These are phyloP conservation scores for Harpagus bidentatus DNA, from an alignment of 2,113 vertebrate species.

Conservation along the genomic window DNA sequence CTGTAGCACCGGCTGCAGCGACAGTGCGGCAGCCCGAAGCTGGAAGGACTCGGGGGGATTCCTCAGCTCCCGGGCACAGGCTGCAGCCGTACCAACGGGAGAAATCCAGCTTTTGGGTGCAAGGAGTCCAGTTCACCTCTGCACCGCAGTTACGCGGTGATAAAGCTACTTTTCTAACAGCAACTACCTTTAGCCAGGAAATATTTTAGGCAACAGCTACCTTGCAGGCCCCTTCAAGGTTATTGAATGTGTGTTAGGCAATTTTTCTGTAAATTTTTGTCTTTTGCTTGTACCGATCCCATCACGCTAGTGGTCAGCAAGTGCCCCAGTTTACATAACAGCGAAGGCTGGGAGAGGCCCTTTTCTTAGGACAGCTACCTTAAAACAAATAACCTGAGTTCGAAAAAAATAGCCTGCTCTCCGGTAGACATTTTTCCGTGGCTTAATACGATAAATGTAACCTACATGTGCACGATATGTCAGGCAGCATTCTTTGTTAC, in stretches of 20 bases:
- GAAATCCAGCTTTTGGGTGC: background rate
- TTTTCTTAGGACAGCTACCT: background rate
- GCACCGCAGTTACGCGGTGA: accelerated
- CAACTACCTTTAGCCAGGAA: background rate
- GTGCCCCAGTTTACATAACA: background rate
- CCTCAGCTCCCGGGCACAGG: background rate
- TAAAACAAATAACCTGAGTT: background rate
- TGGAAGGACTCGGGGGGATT: background rate
- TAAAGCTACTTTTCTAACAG: background rate
- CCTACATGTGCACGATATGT: background rate
- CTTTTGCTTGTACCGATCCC: background rate
- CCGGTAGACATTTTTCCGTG: background rate
- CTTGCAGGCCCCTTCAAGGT: background rate
- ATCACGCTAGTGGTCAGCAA: background rate
- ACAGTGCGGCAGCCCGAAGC: background rate
- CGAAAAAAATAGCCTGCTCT: background rate
- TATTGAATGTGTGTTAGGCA: background rate
- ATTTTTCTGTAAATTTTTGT: background rate
- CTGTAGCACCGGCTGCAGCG: background rate
- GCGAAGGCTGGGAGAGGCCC: background rate
- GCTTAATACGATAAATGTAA: background rate
- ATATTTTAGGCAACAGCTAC: background rate
- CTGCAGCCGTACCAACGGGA: background rate
- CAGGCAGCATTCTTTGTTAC: background rate
- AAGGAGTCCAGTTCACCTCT: background rate